phyloP scores from a whole-genome alignment of 92 coral and sea anemone species.

The Actinernus sp. region DNA sequence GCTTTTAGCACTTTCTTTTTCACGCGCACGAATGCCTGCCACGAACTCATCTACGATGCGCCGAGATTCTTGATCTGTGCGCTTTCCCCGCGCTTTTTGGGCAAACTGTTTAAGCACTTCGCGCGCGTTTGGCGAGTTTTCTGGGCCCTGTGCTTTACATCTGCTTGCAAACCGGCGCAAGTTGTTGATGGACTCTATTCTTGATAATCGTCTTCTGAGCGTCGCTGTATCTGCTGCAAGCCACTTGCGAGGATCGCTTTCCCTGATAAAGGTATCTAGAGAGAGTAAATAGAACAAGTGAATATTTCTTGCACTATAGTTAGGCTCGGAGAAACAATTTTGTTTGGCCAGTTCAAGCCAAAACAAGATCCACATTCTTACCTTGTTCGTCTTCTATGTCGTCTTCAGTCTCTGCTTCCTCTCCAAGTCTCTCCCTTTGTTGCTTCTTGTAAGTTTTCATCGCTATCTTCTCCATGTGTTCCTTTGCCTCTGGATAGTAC shows the following conservation, averaged over 20 bases:
- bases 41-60: conserved; percentile 70
- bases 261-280: conserved; percentile 7
- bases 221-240: conserved; percentile 74
- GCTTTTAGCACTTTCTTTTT: background rate
- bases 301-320: background rate
- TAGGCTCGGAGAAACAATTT: no score
- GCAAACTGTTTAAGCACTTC: conserved; percentile 58
- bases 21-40: conserved; percentile 26
- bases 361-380: conserved; percentile 1
- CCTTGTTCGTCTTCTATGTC: conserved; percentile 18
- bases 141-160: conserved; percentile 37
- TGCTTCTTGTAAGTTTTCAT: conserved; percentile 83
- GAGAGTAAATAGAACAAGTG: background rate
- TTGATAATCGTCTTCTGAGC: conserved; percentile 73
- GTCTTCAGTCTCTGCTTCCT: conserved; percentile 22
- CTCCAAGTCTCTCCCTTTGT: conserved; percentile 59
- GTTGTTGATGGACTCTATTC: conserved; percentile 67
- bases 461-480: conserved; percentile 87
- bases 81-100: conserved; percentile 33
- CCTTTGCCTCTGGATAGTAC: conserved; percentile 84
- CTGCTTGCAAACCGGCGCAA: conserved; percentile 63
- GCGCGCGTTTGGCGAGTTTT: conserved; percentile 40
- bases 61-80: conserved; percentile 65
- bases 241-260: conserved; percentile 87
- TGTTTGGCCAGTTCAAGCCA: no score